Evolutionary conservation across 2,113 vertebrate genomes (phyloP), one percentile per base, ranked within the genome.

Genomic region (Urocolius indicus): DNA sequence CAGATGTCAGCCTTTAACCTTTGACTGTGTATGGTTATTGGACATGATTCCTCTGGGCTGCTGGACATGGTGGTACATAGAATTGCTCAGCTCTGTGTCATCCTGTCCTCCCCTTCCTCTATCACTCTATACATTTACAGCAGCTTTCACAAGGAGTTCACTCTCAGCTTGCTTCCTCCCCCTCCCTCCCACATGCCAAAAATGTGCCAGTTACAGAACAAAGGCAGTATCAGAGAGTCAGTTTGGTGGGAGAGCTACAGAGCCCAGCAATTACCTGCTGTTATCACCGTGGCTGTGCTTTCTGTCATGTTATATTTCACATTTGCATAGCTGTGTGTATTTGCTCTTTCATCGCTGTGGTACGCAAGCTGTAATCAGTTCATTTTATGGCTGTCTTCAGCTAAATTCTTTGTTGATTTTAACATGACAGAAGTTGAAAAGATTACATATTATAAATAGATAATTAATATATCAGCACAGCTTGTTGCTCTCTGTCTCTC

Each of bases 351-450:
- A 84, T 93, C 46, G 0, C 46, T 59, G 75, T 68, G 29, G 7
- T 51, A 51, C 15, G 41, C 93, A 75, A 43, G 69, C 68, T 83
- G 38, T 85, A 87, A 85, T 90, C 95, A 81, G 71, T 77, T 90
- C 80, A 79, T 94, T 96, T 66, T 71, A 55, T 26, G 43, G 81
- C 91, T 89, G 81, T 87, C 90, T 96, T 84, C 90, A 48, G 91
- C 95, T 94, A 62, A 91, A 76, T 95, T 94, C 95, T 96, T 93
- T 95, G 89, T 87, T 94, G 96, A 96, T 91, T 95, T 68, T 81
- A 89, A 91, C 71, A 34, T 57, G 96, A 93, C 87, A 90, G 96
- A 95, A 93, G 95, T 96, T 90, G 96, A 93, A 96, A 97, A 91
- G 90, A 87, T 80, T 88, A 65, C 89, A 63, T 49, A 77, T 93